Percentiles rank a stretch among this genome's conserved stretches.
These are phyloP conservation scores for Scelioninae gen. 1 DNA, from an alignment of 2,888 invertebrate species.

Conservation along the genomic window DNA sequence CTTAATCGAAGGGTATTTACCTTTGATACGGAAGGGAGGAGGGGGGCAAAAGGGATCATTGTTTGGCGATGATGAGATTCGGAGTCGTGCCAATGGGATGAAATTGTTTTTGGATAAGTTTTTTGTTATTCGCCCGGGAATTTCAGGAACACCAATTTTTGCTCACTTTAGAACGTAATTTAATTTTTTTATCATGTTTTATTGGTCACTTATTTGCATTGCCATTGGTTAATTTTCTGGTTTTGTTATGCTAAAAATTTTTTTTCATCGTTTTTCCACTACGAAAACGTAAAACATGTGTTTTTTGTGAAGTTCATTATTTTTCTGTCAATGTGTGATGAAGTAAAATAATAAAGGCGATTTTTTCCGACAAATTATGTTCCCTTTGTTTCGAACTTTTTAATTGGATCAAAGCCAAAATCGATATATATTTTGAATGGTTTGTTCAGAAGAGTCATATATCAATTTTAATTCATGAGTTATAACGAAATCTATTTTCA, in stretches of 20 bases:
- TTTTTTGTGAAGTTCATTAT: not conserved
- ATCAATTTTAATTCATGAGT: too few species aligned
- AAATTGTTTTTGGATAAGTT: slow-evolving; percentile 13
- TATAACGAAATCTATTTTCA: not conserved
- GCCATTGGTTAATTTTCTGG: too few species aligned
- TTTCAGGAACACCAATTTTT: not conserved
- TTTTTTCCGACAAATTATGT: too few species aligned
- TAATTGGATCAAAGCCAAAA: too few species aligned
- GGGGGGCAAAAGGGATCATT: slow-evolving; percentile 17
- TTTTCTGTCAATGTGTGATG: too few species aligned
- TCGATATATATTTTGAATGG: too few species aligned
- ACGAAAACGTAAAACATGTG: not conserved
- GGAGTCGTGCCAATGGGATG: too few species aligned
- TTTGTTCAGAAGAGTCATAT: too few species aligned
- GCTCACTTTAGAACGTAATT: not conserved
- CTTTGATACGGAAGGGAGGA: slow-evolving; percentile 17
- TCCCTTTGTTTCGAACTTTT: too few species aligned
- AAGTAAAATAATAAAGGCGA: too few species aligned
- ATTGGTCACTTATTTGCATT: too few species aligned
- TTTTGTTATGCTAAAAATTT: too few species aligned
- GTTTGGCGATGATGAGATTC: slow-evolving; percentile 34
- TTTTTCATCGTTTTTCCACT: not conserved
- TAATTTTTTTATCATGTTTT: not conserved
- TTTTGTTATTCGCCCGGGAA: not conserved
- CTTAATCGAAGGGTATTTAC: slow-evolving; percentile 51